Conservation (phyloP, 2,113 vertebrate species). For the Tyto alba region DNA sequence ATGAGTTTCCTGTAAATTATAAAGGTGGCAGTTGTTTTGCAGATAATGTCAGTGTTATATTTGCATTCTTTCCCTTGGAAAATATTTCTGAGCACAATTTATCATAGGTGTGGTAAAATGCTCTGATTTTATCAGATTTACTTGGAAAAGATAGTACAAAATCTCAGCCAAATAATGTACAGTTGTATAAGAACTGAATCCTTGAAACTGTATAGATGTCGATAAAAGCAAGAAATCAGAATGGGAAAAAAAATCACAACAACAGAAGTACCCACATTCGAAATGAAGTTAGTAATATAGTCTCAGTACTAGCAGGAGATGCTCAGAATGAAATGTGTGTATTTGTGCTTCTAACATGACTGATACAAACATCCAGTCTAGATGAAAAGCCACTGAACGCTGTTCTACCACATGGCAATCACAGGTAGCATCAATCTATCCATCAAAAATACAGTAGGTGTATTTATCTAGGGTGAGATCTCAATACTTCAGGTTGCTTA, state of each 20-base stretch:
- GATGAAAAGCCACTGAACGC: not conserved
- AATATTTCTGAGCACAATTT: not conserved
- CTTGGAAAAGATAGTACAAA: not conserved
- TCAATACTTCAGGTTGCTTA: not conserved
- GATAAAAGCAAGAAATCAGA: not conserved
- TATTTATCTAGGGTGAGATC: not conserved
- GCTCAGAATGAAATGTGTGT: not conserved
- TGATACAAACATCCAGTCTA: not conserved
- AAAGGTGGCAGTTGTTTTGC: not conserved
- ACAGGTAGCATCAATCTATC: not conserved
- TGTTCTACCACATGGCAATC: not conserved
- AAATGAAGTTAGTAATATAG: not conserved
- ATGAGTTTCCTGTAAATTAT: not conserved
- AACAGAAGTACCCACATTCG: fast-evolving
- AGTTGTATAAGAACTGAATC: not conserved
- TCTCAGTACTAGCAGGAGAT: not conserved
- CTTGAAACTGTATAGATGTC: not conserved
- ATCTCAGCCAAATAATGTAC: not conserved
- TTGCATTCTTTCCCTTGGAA: not conserved
- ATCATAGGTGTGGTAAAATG: not conserved
- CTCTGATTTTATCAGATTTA: not conserved
- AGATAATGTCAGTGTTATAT: not conserved
- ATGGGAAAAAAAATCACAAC: fast-evolving
- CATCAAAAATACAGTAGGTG: not conserved
- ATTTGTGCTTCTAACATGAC: not conserved